Conservation (phyloP, 2,888 invertebrate genomes). For the Brenthis hecate region DNA sequence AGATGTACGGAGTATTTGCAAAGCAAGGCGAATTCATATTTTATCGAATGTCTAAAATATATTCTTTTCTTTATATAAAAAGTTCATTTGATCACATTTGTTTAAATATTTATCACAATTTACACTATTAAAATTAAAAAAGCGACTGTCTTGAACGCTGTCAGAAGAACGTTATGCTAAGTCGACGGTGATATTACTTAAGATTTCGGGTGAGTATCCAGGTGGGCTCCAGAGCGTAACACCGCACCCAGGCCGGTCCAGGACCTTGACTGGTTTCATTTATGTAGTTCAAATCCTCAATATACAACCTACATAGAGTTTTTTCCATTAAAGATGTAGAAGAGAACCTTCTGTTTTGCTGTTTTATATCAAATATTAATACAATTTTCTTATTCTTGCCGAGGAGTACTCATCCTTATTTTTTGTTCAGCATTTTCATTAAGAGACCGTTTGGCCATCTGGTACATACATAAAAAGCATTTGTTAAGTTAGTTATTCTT, state of each 20-base stretch:
- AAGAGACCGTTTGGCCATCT: no score
- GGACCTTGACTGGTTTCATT: conserved; percentile 64
- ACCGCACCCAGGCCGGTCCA: conserved; percentile 67
- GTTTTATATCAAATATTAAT: no score
- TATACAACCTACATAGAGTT: background rate
- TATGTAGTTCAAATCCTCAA: background rate
- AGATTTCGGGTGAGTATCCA: conserved; percentile 48
- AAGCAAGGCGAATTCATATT: conserved; percentile 74
- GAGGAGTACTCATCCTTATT: no score
- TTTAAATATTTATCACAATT: background rate
- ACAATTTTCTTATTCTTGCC: no score
- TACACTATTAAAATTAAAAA: conserved; percentile 23
- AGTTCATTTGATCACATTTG: background rate
- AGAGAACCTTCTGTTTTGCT: background rate
- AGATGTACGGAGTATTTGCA: conserved; percentile 67
- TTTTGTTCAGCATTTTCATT: no score
- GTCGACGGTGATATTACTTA: conserved; percentile 63
- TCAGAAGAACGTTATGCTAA: conserved; percentile 59
- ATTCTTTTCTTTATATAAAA: background rate
- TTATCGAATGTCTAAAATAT: background rate
- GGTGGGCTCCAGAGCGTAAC: conserved; percentile 57
- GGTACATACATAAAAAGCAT: no score
- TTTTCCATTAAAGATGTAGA: background rate
- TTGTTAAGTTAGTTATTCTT: no score
- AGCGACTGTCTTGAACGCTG: conserved; percentile 56